phyloP scores from a whole-genome alignment of 2,797 vertebrate species.

The Hypotaenidia okinawae region DNA sequence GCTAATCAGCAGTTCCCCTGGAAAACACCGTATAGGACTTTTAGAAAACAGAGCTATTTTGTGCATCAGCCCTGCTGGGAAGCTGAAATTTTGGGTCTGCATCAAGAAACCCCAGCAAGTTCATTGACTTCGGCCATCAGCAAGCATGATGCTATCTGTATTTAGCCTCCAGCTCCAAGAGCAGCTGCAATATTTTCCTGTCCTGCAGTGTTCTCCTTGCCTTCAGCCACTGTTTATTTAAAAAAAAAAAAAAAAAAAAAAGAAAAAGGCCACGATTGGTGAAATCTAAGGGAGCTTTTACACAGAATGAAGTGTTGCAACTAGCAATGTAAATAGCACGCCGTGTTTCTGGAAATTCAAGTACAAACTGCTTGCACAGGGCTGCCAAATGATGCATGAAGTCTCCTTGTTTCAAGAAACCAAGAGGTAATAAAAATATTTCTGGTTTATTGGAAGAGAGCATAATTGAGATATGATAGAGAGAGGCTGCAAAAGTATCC shows the following conservation, averaged over 20 bases:
- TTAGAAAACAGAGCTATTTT: not conserved
- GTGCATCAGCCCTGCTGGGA: not conserved
- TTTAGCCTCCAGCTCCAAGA: not conserved
- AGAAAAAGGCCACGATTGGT: not conserved
- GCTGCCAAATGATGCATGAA: slow-evolving; percentile 2
- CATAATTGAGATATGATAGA: not conserved
- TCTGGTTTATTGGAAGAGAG: not conserved
- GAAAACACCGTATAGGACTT: fast-evolving
- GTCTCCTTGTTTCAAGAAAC: not conserved
- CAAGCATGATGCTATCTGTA: not conserved
- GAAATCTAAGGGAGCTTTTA: slow-evolving; percentile 37
- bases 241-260: not conserved
- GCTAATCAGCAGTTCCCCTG: not conserved
- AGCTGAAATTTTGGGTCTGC: not conserved
- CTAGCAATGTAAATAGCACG: not conserved
- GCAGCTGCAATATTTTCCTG: not conserved
- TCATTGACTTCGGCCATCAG: not conserved
- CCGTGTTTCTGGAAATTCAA: slow-evolving; percentile 34
- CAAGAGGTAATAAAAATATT: not conserved
- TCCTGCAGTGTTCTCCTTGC: not conserved
- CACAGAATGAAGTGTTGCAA: slow-evolving; percentile 40
- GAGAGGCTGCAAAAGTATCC: not conserved
- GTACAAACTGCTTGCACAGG: not conserved
- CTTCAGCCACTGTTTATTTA: not conserved
- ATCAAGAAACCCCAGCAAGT: not conserved